Base-by-base conservation (phyloP, 2,797 vertebrate species). In the Columba guinea region DNA sequence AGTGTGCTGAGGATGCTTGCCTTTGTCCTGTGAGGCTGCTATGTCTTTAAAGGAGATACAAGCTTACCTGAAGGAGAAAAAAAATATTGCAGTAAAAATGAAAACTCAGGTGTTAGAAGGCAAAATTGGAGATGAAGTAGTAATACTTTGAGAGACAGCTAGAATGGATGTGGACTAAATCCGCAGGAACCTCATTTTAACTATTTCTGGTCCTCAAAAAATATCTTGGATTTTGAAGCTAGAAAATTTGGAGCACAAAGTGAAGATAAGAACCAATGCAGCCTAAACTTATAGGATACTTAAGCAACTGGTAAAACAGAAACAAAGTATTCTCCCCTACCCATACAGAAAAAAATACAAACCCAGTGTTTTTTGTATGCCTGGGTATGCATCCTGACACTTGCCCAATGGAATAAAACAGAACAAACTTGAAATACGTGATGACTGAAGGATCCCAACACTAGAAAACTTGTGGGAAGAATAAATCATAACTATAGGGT, bases 291-390 rank as follows among this genome's bases (percentile, higher is more conserved):
- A 37, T 4, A 74, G 20, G 26, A 52, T 52, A 60, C 35, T 1
- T 11, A 73, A 71, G 13, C 28, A 55, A 70, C 7, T 37, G 30
- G 12, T 21, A 41, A 69, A 91, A 24, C 4, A 79, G 34, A 85
- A 87, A 27, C 1, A 7, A 56, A 52, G 0, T 21, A 11, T 58
- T 91, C 13, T 64, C 13, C 27, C 17, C 11, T 1, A 0, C 34
- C 37, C 37, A 37, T 37, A 37, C 37, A 37, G 37, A 37, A 37
- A 37, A 37, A 37, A 37, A 37, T 37, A 37, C 37, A 37, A 37
- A 37, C 37, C 37, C 37, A 37, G 37, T 37, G 37, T 37, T 37
- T 37, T 37, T 37, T 37, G 37, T 37, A 37, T 37, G 37, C 37
- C 37, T 37, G 37, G 37, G 12, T 37, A 37, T 37, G 37, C 37